Evolutionary conservation across 2,113 vertebrate species (phyloP).

Genomic region (Xenotilapia longispinis): DNA sequence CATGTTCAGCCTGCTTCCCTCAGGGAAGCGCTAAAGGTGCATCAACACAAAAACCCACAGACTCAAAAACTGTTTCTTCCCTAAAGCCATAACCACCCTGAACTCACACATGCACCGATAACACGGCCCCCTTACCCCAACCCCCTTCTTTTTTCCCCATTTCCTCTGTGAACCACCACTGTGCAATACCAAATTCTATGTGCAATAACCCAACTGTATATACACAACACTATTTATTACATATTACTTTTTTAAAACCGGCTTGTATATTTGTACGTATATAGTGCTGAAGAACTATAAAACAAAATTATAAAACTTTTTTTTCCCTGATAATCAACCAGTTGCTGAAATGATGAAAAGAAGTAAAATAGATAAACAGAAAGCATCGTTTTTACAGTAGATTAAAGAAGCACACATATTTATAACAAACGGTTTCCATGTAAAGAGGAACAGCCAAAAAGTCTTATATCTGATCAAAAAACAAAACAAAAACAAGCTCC

Average conservation of each 20-base stretch:
- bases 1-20: not conserved
- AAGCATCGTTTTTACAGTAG: not conserved
- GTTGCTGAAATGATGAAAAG: not conserved
- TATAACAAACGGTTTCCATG: not conserved
- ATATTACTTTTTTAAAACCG: not conserved
- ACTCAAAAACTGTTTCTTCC: not conserved
- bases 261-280: not conserved
- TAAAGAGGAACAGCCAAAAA: accelerated
- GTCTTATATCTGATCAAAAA: not conserved
- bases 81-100: not conserved
- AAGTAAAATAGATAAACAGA: not conserved
- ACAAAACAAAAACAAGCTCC: not conserved
- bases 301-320: not conserved
- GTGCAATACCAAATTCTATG: not conserved
- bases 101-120: not conserved
- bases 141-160: not conserved
- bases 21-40: not conserved
- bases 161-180: not conserved
- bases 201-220: not conserved
- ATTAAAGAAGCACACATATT: not conserved
- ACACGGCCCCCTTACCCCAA: accelerated
- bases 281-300: not conserved
- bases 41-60: not conserved
- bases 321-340: not conserved
- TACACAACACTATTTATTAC: not conserved